Evolutionary conservation across 2,888 invertebrate genomes (phyloP).

Genomic region (Lordiphosa andalusiaca): DNA sequence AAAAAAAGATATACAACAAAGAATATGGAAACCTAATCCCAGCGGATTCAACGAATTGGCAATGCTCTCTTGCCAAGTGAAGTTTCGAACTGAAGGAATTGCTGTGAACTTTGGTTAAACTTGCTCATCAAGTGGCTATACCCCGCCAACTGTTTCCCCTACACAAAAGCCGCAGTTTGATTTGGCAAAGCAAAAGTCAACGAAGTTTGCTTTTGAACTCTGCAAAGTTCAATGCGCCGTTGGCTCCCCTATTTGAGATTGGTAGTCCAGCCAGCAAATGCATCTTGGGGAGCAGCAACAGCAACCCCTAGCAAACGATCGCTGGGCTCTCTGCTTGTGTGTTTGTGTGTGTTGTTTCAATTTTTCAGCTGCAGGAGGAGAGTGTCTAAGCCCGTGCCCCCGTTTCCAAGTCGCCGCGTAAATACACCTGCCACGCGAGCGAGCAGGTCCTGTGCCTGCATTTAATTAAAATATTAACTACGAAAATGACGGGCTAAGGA

Average conservation of each 20-base stretch:
- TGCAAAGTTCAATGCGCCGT: constrained; percentile 68
- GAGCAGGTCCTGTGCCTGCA: constrained; percentile 62
- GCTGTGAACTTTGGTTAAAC: not conserved
- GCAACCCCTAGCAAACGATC: constrained; percentile 58
- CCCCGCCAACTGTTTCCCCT: not conserved
- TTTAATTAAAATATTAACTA: constrained; percentile 78
- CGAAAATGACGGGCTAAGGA: constrained; percentile 50
- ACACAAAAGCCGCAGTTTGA: constrained; percentile 49
- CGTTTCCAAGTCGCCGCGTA: constrained; percentile 50
- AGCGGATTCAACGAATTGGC: too few species aligned
- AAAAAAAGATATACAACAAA: not conserved
- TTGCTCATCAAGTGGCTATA: not conserved
- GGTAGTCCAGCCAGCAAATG: constrained; percentile 34
- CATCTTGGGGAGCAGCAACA: constrained; percentile 21
- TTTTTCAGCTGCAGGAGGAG: constrained; percentile 58
- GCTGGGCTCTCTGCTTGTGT: constrained; percentile 16
- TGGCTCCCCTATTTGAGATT: constrained; percentile 59
- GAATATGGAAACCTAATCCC: constrained; percentile 12
- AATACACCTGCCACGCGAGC: constrained; percentile 80
- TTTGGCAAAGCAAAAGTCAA: constrained; percentile 37
- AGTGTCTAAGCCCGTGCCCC: constrained; percentile 62
- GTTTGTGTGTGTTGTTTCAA: constrained; percentile 35
- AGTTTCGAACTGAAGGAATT: too few species aligned
- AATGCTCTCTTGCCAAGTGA: too few species aligned
- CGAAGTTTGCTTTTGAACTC: constrained; percentile 45